Evolutionary conservation across 2,888 invertebrate species (phyloP).

Genomic region (Eremobia ochroleuca): DNA sequence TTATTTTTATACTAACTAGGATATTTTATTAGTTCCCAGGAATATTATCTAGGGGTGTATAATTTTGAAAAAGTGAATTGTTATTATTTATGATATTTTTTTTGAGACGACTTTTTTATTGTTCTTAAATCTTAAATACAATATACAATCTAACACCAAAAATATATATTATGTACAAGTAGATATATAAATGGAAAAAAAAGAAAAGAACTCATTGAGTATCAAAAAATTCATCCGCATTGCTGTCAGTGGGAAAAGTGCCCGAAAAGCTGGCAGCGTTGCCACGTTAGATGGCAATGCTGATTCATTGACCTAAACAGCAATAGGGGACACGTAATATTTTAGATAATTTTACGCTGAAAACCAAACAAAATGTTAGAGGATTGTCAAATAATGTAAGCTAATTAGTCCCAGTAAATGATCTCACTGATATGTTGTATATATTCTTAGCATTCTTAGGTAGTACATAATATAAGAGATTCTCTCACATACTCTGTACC

Average conservation of each 20-base stretch:
- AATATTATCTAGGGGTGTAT: background rate
- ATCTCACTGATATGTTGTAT: background rate
- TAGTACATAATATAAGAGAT: slow-evolving; percentile 35
- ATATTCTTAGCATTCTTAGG: background rate
- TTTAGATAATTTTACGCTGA: background rate
- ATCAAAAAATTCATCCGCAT: background rate
- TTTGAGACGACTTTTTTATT: too few species aligned
- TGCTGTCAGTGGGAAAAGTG: background rate
- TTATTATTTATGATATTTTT: background rate
- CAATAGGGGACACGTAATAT: background rate
- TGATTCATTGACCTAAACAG: background rate
- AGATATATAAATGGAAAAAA: background rate
- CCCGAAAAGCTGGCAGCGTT: background rate
- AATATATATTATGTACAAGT: too few species aligned
- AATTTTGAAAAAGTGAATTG: background rate
- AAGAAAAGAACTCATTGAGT: background rate
- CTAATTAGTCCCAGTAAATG: background rate
- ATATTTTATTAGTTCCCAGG: background rate
- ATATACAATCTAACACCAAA: too few species aligned
- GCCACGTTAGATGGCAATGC: background rate
- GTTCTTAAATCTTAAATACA: too few species aligned
- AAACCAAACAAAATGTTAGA: background rate
- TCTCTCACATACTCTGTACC: slow-evolving; percentile 68
- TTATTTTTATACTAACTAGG: background rate
- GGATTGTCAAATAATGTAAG: background rate